Evolutionary conservation across 1,140 invertebrate species (phyloP).

Genomic region (Drosophila sturtevanti): DNA sequence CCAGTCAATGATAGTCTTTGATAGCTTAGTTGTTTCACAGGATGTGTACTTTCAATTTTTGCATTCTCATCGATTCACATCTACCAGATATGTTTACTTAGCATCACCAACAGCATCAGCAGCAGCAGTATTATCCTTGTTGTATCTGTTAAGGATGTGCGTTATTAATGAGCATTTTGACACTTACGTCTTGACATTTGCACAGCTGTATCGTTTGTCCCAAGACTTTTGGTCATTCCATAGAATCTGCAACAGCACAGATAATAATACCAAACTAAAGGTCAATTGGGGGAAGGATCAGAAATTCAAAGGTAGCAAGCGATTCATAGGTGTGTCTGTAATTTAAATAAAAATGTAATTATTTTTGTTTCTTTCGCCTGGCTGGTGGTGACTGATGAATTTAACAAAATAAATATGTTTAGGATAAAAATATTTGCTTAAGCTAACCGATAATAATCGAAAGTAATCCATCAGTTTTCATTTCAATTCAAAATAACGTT

Average conservation of each 20-base stretch:
- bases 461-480: too few species aligned
- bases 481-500: too few species aligned
- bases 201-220: conserved; percentile 76
- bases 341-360: conserved; percentile 69
- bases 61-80: conserved; percentile 80
- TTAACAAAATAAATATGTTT: conserved; percentile 24
- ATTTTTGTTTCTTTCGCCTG: conserved; percentile 46
- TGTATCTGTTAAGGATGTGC: conserved; percentile 53
- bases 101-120: conserved; percentile 12
- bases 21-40: conserved; percentile 48
- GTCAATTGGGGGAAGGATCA: conserved; percentile 44
- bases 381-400: background rate
- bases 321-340: background rate
- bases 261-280: conserved; percentile 35
- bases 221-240: conserved; percentile 59
- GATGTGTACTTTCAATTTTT: conserved; percentile 63
- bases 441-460: background rate
- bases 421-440: background rate
- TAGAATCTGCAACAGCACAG: conserved; percentile 22
- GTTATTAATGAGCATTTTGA: conserved; percentile 83
- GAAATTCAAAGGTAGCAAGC: background rate
- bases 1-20: conserved; percentile 61
- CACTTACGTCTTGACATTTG: conserved; percentile 81
- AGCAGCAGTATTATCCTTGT: conserved; percentile 6
- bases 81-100: conserved; percentile 62